Base-by-base conservation (phyloP, 2,888 invertebrate species). In the Zeuzera pyrina region DNA sequence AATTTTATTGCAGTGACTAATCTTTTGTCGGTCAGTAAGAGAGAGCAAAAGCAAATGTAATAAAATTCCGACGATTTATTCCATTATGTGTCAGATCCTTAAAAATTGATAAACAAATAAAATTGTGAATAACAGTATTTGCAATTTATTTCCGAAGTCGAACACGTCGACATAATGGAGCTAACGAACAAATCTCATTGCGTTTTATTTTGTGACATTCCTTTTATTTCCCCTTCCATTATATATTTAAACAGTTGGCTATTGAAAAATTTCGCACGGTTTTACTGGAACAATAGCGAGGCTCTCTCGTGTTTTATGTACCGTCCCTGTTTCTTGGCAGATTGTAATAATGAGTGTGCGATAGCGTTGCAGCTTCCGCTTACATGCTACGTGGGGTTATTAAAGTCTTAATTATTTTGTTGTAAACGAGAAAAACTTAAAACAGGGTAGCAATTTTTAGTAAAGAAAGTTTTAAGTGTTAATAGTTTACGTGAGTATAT, bases 111-210 rank as follows among this genome's bases (percentile, higher is more conserved):
- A 42, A 26, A 39, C 39, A 43, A 43, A 45, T 50, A 49, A 51
- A 26, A 32, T 32, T 32, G 32, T 32, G 32, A 15, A 27, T 32
- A 27, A 32, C 16, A 15, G 12, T 32, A 12, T 32, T 32, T 25
- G 26, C 32, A 32, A 32, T 32, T 28, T 33, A 33, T 33, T 28
- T 33, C 21, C 13, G 33, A 21, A 50, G 44, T 48, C 45, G 46
- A 49, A 43, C 45, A 51, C 45, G 47, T 37, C 45, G 41, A 32
- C 40, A 36, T 53, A 54, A 56, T 53, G 54, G 49, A 42, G 45
- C 49, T 52, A 56, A 55, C 49, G 52, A 53, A 53, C 45, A 48
- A 47, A 56, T 55, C 47, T 12, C 25, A 12, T 25, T 13, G 13
- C 8, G 12, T 25, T 12, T 25, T 25, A 12, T 25, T 13, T 12